These are phyloP conservation scores for Protula sp. DNA, from an alignment of 2,888 invertebrate genomes.

Conservation along the genomic window DNA sequence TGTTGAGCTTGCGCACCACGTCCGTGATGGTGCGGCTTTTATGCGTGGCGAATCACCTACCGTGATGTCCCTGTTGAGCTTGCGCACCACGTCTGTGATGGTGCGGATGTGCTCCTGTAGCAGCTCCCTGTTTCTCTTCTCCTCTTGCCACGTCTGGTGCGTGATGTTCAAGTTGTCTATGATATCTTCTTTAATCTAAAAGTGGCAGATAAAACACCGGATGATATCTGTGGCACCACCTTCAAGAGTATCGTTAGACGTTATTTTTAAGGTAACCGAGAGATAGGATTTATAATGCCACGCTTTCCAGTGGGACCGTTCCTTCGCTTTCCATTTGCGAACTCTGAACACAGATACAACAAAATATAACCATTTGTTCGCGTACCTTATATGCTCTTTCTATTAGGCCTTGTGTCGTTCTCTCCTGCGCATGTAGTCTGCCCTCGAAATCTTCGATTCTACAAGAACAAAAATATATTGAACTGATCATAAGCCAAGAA, in stretches of 20 bases:
- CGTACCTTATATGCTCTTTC: background rate
- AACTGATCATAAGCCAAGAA: background rate
- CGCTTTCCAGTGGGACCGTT: no score
- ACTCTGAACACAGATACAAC: no score
- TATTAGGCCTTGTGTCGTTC: background rate
- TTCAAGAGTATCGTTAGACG: background rate
- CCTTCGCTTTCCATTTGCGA: no score
- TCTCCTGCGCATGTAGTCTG: background rate
- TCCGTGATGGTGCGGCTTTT: constrained; percentile 52
- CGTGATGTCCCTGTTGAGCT: constrained; percentile 46
- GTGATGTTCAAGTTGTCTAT: constrained; percentile 49
- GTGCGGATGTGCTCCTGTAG: constrained; percentile 51
- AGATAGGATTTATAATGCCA: no score
- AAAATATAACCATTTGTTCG: no score
- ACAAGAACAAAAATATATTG: background rate
- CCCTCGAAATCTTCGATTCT: background rate
- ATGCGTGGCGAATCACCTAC: no score
- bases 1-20: constrained; percentile 46
- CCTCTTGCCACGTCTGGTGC: constrained; percentile 52
- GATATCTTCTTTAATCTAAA: constrained; percentile 34
- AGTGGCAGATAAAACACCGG: background rate
- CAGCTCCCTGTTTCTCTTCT: constrained; percentile 43
- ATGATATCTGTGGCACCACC: no score
- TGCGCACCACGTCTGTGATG: constrained; percentile 50
- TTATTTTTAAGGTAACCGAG: background rate